Evolutionary conservation across 2,113 vertebrate genomes (phyloP), one percentile per base, ranked within the genome.

Genomic region (Centrocercus urophasianus): DNA sequence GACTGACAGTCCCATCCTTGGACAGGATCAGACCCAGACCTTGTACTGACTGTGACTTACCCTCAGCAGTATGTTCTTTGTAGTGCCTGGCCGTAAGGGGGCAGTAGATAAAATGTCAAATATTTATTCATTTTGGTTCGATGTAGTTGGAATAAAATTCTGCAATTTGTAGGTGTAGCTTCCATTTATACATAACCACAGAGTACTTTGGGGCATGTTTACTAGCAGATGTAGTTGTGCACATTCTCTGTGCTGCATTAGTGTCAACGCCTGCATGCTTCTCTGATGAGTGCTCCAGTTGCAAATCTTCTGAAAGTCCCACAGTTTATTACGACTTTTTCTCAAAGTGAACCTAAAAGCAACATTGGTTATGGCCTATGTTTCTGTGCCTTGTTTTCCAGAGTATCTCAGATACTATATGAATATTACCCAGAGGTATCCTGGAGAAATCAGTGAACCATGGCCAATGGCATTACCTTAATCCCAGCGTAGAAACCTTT

Each of bases 401-500:
- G 42, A 96, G 74, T 30, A 38, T 89, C 77, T 82, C 95, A 88
- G 69, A 77, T 96, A 96, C 96, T 88, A 63, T n/a, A 85, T 72
- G 94, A 92, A 91, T 87, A 81, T 95, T 95, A 79, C 73, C 83
- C 11, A 38, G 66, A 82, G 93, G 82, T 78, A 83, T 57, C 36
- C 78, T 77, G 77, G 77, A 64, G 45, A 76, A 88, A 18, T 76
- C 36, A 63, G 67, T 86, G 90, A 88, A 93, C 83, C 83, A 89
- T 54, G 63, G 48, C 59, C 22, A 47, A 11, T 14, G 7, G 76
- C 9, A 5, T 96, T 97, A 98, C 98, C 98, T 98, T 98, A 84
- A 99, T 96, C 77, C 98, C 98, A 1, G 97, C 97, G n/a, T 97
- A 99, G 97, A 99, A 98, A 66, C 96, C 96, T 88, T 97, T 90